These are phyloP conservation scores for Petrolisthes manimaculis DNA, from an alignment of 2,888 invertebrate genomes.

Conservation along the genomic window DNA sequence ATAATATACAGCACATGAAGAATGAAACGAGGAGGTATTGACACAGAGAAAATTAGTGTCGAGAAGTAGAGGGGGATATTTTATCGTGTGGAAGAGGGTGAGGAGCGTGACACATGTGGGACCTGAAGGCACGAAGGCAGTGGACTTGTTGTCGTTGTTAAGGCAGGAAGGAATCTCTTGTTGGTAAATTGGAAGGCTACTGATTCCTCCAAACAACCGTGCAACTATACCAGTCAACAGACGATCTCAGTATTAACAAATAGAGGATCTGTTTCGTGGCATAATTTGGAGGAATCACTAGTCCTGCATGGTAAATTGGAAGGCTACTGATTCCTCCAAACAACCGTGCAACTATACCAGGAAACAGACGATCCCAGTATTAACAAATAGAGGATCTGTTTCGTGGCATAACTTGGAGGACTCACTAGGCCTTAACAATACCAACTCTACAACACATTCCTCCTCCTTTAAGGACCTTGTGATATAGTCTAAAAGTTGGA, in stretches of 20 bases:
- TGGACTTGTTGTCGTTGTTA: no score
- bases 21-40: constrained; percentile 9
- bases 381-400: neutral
- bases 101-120: constrained; percentile 1
- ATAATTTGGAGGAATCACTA: no score
- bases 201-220: no score
- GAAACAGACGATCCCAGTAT: neutral
- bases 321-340: no score
- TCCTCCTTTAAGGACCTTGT: neutral
- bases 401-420: neutral
- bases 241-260: no score
- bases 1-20: neutral
- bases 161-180: no score
- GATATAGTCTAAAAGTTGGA: no score
- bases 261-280: no score
- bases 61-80: neutral
- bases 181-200: no score
- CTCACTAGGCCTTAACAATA: neutral
- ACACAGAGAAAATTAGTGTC: neutral
- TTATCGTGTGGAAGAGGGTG: neutral
- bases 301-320: no score
- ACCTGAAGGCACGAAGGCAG: neutral
- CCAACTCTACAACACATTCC: neutral
- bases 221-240: no score
- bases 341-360: no score